These are phyloP conservation scores for Ochotona curzoniae DNA, from an alignment of 2,113 vertebrate genomes.

Conservation along the genomic window DNA sequence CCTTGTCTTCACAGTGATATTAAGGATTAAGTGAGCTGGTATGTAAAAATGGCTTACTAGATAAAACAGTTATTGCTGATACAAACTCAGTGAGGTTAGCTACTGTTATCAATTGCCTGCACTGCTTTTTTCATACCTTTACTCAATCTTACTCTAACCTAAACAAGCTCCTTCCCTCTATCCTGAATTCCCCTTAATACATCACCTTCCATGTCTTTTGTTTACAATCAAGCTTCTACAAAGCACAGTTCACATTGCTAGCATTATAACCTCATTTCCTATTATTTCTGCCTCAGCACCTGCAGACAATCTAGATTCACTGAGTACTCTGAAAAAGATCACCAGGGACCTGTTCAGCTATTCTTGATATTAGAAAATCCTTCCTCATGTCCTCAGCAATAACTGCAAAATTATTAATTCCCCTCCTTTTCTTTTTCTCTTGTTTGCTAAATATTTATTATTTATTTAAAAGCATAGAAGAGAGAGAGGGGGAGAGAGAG, in stretches of 20 bases:
- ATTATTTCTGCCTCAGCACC: not conserved
- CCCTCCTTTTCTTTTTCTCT: not conserved
- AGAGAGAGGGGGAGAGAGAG: too few relatives aligned
- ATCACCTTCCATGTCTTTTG: not conserved
- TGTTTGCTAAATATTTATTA: too few relatives aligned
- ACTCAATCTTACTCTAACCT: not conserved
- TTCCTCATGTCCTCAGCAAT: not conserved
- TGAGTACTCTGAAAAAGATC: not conserved
- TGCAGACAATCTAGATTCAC: conserved; percentile 4
- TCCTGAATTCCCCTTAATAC: not conserved
- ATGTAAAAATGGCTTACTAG: not conserved
- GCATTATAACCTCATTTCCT: not conserved
- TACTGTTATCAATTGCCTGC: not conserved
- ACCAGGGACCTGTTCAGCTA: not conserved
- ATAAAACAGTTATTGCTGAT: not conserved
- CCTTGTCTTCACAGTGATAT: not conserved
- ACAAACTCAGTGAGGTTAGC: not conserved
- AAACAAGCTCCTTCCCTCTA: not conserved
- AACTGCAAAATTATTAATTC: not conserved
- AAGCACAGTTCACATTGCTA: not conserved
- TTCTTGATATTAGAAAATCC: not conserved
- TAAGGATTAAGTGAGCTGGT: conserved; percentile 16
- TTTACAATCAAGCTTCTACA: not conserved
- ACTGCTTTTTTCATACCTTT: not conserved
- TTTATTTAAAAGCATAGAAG: too few relatives aligned